Percentiles rank a stretch among this genome's conserved stretches.
Conservation (phyloP, 2,113 vertebrate genomes). For the Anhinga rufa region DNA sequence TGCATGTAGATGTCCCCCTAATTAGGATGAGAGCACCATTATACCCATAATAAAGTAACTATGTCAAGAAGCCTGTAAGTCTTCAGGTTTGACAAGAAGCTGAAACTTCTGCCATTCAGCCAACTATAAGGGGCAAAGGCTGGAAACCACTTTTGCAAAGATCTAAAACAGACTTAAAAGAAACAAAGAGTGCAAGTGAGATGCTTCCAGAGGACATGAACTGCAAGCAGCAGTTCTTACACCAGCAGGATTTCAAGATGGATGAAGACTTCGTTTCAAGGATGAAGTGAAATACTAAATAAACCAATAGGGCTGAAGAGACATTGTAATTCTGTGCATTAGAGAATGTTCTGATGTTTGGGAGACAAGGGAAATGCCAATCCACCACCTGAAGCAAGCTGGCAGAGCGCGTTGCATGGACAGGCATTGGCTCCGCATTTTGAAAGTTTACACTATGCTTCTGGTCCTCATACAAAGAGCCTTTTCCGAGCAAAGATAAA, state of each 20-base stretch:
- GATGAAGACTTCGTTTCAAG: not conserved
- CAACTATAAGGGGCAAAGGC: not conserved
- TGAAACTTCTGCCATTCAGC: not conserved
- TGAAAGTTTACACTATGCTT: not conserved
- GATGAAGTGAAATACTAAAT: not conserved
- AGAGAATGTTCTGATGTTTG: not conserved
- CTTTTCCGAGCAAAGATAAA: constrained; percentile 26
- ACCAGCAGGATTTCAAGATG: not conserved
- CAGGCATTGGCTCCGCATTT: not conserved
- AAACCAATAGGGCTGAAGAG: not conserved
- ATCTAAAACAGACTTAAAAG: not conserved
- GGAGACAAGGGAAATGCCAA: not conserved
- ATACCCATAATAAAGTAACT: not conserved
- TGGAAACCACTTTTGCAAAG: not conserved
- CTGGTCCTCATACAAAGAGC: not conserved
- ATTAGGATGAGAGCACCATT: not conserved
- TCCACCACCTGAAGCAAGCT: not conserved
- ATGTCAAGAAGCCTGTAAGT: not conserved
- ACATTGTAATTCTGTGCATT: not conserved
- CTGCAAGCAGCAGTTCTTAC: not conserved
- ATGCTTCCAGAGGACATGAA: not conserved
- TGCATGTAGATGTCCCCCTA: not conserved
- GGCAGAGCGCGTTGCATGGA: not conserved
- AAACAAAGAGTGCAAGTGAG: not conserved
- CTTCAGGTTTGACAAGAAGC: not conserved